Percentiles rank a stretch among this genome's conserved stretches.
Evolutionary conservation across 2,888 invertebrate genomes (phyloP).

Genomic region (Zeuzera pyrina): DNA sequence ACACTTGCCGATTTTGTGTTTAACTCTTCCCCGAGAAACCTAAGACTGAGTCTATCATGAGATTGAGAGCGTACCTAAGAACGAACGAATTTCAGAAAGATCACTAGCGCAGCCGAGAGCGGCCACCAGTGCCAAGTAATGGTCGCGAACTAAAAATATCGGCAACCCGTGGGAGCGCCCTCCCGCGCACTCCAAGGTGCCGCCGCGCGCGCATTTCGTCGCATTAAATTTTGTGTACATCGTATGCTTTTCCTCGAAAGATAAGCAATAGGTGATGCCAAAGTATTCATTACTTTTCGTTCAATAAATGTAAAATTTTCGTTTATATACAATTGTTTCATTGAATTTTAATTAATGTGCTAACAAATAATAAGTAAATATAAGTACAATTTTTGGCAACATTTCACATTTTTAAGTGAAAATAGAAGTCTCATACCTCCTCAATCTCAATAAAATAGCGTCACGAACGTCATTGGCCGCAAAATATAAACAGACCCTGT

Average conservation of each 20-base stretch:
- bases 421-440: too few species aligned
- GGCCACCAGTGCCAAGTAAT: conserved; percentile 77
- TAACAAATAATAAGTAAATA: too few species aligned
- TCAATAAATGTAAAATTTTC: too few species aligned
- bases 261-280: too few species aligned
- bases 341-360: too few species aligned
- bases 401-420: too few species aligned
- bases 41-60: conserved; percentile 53
- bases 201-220: conserved; percentile 64
- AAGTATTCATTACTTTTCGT: too few species aligned
- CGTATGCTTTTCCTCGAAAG: conserved; percentile 19
- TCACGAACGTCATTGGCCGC: too few species aligned
- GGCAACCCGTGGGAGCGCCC: conserved; percentile 74
- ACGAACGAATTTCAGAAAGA: conserved; percentile 66
- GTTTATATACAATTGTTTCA: too few species aligned
- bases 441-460: too few species aligned
- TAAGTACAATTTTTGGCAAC: too few species aligned
- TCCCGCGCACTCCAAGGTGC: conserved; percentile 66
- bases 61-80: conserved; percentile 60
- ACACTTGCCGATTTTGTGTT: conserved; percentile 18
- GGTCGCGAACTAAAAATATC: conserved; percentile 79
- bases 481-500: too few species aligned
- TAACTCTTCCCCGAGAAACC: conserved; percentile 39
- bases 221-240: conserved; percentile 34
- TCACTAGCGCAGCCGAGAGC: conserved; percentile 65